Percentiles rank a stretch among this genome's conserved stretches.
phyloP scores from a whole-genome alignment of 2,797 vertebrate species.

The Myripristis murdjan region DNA sequence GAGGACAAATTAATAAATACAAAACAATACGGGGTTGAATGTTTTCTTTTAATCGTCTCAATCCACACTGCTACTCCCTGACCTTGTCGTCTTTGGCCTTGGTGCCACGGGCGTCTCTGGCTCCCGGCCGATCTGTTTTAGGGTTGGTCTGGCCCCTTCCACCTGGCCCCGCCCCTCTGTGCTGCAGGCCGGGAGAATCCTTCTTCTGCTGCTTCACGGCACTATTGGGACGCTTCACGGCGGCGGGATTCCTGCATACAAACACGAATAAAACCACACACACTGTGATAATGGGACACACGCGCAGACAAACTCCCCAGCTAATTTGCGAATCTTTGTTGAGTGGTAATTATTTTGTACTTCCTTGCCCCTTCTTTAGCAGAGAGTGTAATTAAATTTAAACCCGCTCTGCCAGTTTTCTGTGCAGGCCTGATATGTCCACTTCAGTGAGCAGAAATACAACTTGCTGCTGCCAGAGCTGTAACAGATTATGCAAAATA shows the following conservation, averaged over 20 bases:
- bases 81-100: constrained; percentile 94
- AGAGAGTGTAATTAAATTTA: constrained; percentile 4
- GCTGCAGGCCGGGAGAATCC: constrained; percentile 90
- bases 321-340: constrained; percentile 1
- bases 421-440: constrained; percentile 5
- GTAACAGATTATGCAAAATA: constrained; percentile 50
- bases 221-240: constrained; percentile 89
- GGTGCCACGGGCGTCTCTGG: constrained; percentile 84
- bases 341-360: background rate
- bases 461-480: constrained; percentile 8
- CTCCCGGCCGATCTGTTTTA: constrained; percentile 86
- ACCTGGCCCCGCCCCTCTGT: constrained; percentile 85
- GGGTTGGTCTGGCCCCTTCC: constrained; percentile 86
- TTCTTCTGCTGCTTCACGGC: constrained; percentile 89
- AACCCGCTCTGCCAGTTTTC: constrained; percentile 32
- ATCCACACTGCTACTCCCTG: constrained; percentile 37
- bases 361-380: background rate
- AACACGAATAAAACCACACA: background rate
- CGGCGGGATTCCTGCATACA: constrained; percentile 88
- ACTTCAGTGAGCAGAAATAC: constrained; percentile 9
- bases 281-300: background rate
- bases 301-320: constrained; percentile 7
- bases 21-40: constrained; percentile 1
- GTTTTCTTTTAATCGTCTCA: too few species aligned
- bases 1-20: background rate